phyloP scores from a whole-genome alignment of 2,888 invertebrate genomes.

The Dasysyrphus albostriatus region DNA sequence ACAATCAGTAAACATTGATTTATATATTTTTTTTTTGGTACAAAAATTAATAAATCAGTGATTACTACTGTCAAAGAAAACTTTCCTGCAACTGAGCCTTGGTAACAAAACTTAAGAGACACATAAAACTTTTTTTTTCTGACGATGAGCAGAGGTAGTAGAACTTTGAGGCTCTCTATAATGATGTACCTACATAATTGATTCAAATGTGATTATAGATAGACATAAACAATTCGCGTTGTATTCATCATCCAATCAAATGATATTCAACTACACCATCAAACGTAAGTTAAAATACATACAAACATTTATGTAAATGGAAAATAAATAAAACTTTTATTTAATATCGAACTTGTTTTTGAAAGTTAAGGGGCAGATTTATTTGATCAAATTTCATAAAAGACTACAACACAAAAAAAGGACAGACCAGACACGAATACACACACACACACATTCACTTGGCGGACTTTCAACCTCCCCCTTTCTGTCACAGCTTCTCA shows the following conservation, averaged over 20 bases:
- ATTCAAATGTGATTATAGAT: not conserved
- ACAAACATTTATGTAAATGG: not conserved
- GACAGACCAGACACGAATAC: not conserved
- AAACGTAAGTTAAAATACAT: not conserved
- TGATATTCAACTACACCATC: not conserved
- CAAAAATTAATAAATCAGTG: too few species aligned
- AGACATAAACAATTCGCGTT: not conserved
- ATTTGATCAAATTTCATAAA: slow-evolving; percentile 1
- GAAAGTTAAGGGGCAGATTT: not conserved
- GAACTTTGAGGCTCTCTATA: slow-evolving; percentile 4
- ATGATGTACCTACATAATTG: not conserved
- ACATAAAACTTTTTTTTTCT: not conserved
- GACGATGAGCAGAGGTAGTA: not conserved
- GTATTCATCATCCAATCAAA: not conserved
- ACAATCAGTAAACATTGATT: too few species aligned
- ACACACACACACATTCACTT: not conserved
- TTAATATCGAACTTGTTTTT: not conserved
- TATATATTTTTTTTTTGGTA: too few species aligned
- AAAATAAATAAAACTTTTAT: not conserved
- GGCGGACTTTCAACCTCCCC: not conserved
- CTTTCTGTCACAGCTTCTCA: too few species aligned
- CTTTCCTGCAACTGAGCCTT: too few species aligned
- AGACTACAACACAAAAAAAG: not conserved
- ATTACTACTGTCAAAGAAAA: too few species aligned
- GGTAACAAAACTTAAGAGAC: not conserved